These are phyloP conservation scores for Drosophila sp. DNA, from an alignment of 1,140 invertebrate species.

Conservation along the genomic window DNA sequence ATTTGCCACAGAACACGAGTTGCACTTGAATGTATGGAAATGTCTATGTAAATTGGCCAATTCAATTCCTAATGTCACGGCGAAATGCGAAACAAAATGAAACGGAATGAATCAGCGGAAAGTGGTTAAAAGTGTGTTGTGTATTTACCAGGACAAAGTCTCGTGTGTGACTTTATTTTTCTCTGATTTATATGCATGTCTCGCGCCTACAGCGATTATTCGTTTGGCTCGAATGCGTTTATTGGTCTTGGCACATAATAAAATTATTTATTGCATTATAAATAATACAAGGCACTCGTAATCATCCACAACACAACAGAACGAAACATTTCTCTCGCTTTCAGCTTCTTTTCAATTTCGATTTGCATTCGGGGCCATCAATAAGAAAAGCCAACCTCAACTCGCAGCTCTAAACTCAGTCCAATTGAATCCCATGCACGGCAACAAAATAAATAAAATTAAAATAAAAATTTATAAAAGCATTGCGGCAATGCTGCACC, in stretches of 20 bases:
- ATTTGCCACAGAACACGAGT: constrained; percentile 42
- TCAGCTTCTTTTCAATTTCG: constrained; percentile 70
- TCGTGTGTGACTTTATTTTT: constrained; percentile 13
- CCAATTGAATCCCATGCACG: background rate
- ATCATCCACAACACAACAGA: constrained; percentile 62
- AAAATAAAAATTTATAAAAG: constrained; percentile 78
- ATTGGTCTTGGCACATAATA: constrained; percentile 77
- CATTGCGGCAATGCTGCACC: constrained; percentile 29
- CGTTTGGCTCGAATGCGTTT: constrained; percentile 71
- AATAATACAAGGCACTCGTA: constrained; percentile 64
- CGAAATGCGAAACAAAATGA: constrained; percentile 19
- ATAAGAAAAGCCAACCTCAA: constrained; percentile 56
- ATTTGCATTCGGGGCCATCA: constrained; percentile 69
- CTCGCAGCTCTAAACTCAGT: background rate
- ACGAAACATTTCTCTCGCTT: constrained; percentile 25
- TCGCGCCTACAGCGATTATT: constrained; percentile 58
- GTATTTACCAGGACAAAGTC: background rate
- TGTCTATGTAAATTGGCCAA: constrained; percentile 50
- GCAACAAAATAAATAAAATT: constrained; percentile 77
- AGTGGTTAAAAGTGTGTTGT: constrained; percentile 19
- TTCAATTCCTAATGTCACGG: constrained; percentile 64
- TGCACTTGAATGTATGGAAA: constrained; percentile 52
- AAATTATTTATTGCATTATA: constrained; percentile 83
- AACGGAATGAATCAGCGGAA: constrained; percentile 4
- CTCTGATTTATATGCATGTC: constrained; percentile 67